A percentile compares a stretch with the other conserved stretches of the same genome.
Conservation (phyloP, 2,797 vertebrate genomes). For the Huso huso region DNA sequence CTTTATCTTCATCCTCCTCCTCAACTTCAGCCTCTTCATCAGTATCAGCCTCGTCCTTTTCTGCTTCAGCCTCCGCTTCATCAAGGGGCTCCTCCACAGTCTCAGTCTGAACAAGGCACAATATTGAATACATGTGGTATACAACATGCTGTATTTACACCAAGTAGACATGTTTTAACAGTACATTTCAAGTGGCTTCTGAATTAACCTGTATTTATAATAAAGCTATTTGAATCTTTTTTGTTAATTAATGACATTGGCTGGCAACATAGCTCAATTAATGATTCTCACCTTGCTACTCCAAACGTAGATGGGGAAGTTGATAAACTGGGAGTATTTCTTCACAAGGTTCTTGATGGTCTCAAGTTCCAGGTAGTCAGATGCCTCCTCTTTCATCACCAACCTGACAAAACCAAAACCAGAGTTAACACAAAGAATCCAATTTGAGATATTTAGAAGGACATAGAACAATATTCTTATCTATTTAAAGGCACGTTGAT, state of each 20-base stretch:
- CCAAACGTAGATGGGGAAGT: constrained; percentile 97
- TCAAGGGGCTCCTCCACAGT: constrained; percentile 91
- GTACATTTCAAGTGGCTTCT: background rate
- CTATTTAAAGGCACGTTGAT: background rate
- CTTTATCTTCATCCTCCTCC: constrained; percentile 82
- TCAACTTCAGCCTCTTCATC: constrained; percentile 92
- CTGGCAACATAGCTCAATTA: background rate
- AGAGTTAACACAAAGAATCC: background rate
- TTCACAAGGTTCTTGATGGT: constrained; percentile 92
- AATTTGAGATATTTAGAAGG: background rate
- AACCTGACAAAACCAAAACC: constrained; percentile 52
- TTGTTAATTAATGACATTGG: too few relatives aligned
- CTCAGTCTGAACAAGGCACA: constrained; percentile 70
- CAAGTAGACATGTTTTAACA: too few relatives aligned
- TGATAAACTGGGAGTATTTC: constrained; percentile 98
- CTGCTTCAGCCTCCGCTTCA: constrained; percentile 67
- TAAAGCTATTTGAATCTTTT: background rate
- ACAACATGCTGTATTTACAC: too few relatives aligned
- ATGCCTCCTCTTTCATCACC: constrained; percentile 93
- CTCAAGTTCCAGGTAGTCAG: constrained; percentile 93
- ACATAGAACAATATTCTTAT: background rate
- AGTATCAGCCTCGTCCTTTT: constrained; percentile 70
- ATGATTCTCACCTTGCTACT: constrained; percentile 83
- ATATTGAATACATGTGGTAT: background rate
- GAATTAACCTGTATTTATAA: background rate